Percentiles rank a stretch among this genome's conserved stretches.
Conservation (phyloP, 2,113 vertebrate species). For the Chinchilla lanigera region DNA sequence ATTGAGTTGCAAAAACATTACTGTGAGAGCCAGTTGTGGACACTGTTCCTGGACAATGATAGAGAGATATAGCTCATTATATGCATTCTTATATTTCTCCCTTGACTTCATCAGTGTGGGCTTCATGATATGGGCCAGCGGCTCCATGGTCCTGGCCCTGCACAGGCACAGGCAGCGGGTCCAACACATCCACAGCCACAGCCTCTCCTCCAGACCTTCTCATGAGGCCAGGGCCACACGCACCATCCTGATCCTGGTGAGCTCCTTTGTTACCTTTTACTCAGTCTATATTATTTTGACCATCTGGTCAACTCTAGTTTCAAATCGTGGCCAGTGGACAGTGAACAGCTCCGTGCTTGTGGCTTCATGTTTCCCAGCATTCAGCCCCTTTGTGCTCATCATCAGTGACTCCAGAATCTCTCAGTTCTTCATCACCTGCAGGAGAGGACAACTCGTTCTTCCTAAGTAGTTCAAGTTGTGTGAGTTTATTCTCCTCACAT, state of each 20-base stretch:
- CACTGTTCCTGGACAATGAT: background rate
- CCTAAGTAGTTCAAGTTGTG: background rate
- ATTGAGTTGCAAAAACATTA: background rate
- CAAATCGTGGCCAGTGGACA: background rate
- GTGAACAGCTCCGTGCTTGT: background rate
- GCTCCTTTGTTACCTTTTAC: background rate
- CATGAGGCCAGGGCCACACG: background rate
- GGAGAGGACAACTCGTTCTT: background rate
- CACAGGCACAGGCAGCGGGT: background rate
- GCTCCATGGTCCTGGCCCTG: background rate
- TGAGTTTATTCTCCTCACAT: background rate
- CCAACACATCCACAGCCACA: background rate
- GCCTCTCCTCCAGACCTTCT: background rate
- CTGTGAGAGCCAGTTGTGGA: too few relatives aligned
- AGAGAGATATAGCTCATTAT: background rate
- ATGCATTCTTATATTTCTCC: background rate
- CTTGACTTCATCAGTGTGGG: background rate
- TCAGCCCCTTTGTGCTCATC: conserved; percentile 7
- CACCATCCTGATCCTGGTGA: background rate
- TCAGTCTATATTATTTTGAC: background rate
- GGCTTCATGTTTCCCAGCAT: background rate
- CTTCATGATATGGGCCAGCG: background rate
- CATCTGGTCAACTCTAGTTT: background rate
- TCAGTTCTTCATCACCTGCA: background rate
- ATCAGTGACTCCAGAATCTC: background rate